phyloP scores from a whole-genome alignment of 2,888 invertebrate genomes.

The Mythimna impura region DNA sequence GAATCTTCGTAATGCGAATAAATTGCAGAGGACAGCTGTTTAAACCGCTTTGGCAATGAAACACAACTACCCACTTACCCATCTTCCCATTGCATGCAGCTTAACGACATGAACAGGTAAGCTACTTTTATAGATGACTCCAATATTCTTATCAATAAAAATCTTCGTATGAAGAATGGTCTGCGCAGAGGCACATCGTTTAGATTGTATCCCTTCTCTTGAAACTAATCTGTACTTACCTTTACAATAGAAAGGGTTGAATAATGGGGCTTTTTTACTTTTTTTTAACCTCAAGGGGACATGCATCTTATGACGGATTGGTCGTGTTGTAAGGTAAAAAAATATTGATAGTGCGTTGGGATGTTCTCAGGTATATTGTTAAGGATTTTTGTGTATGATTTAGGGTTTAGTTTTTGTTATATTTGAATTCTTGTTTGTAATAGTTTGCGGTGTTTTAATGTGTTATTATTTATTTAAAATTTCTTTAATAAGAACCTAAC shows the following conservation, averaged over 20 bases:
- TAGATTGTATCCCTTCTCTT: conserved; percentile 88
- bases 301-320: conserved; percentile 85
- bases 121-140: conserved; percentile 79
- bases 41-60: neutral
- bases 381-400: conserved; percentile 24
- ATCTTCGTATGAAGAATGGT: conserved; percentile 85
- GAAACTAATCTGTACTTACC: conserved; percentile 86
- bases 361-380: conserved; percentile 62
- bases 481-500: too few relatives aligned
- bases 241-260: conserved; percentile 78
- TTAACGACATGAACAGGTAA: conserved; percentile 61
- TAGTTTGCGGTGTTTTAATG: conserved; percentile 6
- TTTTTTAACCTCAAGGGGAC: conserved; percentile 76
- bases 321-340: conserved; percentile 73
- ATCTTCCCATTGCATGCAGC: conserved; percentile 33
- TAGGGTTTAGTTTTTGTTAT: conserved; percentile 19
- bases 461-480: too few relatives aligned
- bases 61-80: conserved; percentile 19
- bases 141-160: conserved; percentile 85
- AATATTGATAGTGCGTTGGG: conserved; percentile 66
- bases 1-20: conserved; percentile 14
- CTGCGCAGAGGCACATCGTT: conserved; percentile 84
- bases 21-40: conserved; percentile 16
- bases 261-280: conserved; percentile 80
- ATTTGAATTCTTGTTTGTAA: conserved; percentile 32